phyloP scores from a whole-genome alignment of 2,888 invertebrate genomes.

The Gymnosoma rotundatum region DNA sequence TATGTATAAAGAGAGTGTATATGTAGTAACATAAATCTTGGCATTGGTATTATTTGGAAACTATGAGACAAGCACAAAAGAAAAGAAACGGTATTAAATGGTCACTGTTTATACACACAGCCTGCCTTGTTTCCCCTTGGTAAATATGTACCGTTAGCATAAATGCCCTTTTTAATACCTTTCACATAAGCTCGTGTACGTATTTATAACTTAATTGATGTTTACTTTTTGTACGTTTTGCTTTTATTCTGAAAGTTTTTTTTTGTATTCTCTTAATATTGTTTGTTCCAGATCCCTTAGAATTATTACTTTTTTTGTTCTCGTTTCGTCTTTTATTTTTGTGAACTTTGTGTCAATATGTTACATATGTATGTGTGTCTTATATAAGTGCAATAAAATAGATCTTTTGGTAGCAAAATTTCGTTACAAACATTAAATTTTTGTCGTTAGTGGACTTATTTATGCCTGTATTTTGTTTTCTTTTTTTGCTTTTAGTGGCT shows the following conservation, averaged over 20 bases:
- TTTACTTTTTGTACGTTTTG: conserved; percentile 16
- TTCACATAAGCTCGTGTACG: background rate
- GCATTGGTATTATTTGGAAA: conserved; percentile 33
- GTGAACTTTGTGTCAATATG: conserved; percentile 33
- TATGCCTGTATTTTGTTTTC: conserved; percentile 7
- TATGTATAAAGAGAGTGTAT: background rate
- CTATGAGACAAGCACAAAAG: background rate
- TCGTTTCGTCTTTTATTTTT: background rate
- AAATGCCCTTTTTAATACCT: background rate
- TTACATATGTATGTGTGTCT: background rate
- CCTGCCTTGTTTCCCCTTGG: background rate
- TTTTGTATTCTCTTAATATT: background rate
- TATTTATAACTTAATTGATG: conserved; percentile 52
- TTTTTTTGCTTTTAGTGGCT: conserved; percentile 33
- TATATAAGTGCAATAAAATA: background rate
- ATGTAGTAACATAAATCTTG: conserved; percentile 30
- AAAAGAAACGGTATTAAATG: conserved; percentile 3
- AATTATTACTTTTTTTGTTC: background rate
- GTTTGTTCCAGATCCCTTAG: background rate
- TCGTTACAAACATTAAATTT: conserved; percentile 1
- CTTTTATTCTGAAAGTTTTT: conserved; percentile 9
- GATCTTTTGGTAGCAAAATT: conserved; percentile 33
- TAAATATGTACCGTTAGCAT: background rate
- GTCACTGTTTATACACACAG: conserved; percentile 19
- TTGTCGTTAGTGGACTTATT: conserved; percentile 1